Percentiles rank a stretch among this genome's conserved stretches.
Conservation (phyloP, 64 coral and sea anemone species). For the Stichodactyla mertensii region DNA sequence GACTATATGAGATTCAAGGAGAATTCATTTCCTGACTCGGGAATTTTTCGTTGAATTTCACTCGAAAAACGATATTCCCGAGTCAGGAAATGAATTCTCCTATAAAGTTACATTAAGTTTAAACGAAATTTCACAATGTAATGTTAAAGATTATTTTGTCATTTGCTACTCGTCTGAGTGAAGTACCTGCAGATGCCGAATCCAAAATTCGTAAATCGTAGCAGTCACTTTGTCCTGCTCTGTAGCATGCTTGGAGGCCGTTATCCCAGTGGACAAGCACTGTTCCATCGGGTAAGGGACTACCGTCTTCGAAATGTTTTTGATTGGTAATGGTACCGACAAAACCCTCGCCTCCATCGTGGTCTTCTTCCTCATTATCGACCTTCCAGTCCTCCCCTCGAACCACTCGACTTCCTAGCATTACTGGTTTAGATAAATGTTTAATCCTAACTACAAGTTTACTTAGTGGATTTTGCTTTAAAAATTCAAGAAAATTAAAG, state of each 20-base stretch:
- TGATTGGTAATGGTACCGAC: constrained; percentile 37
- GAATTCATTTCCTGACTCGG: too few species aligned
- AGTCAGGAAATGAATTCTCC: too few species aligned
- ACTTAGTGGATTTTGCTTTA: too few species aligned
- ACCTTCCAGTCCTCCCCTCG: constrained; percentile 39
- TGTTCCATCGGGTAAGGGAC: constrained; percentile 10
- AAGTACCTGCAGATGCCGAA: constrained; percentile 31
- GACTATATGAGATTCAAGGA: too few species aligned
- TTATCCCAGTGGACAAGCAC: constrained; percentile 50
- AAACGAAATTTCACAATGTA: too few species aligned
- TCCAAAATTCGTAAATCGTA: constrained; percentile 50
- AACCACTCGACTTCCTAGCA: constrained; percentile 40
- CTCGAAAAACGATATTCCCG: too few species aligned
- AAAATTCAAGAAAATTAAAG: background rate
- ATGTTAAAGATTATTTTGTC: too few species aligned
- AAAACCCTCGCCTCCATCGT: constrained; percentile 39
- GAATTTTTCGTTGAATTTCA: too few species aligned
- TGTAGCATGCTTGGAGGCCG: constrained; percentile 26
- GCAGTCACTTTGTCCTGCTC: constrained; percentile 21
- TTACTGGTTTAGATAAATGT: background rate
- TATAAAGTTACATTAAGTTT: too few species aligned
- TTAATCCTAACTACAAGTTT: too few species aligned
- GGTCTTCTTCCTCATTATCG: constrained; percentile 18
- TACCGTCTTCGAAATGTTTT: background rate
- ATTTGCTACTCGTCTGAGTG: too few species aligned